phyloP scores from a whole-genome alignment of 2,888 invertebrate species.

The Melipona beecheii region DNA sequence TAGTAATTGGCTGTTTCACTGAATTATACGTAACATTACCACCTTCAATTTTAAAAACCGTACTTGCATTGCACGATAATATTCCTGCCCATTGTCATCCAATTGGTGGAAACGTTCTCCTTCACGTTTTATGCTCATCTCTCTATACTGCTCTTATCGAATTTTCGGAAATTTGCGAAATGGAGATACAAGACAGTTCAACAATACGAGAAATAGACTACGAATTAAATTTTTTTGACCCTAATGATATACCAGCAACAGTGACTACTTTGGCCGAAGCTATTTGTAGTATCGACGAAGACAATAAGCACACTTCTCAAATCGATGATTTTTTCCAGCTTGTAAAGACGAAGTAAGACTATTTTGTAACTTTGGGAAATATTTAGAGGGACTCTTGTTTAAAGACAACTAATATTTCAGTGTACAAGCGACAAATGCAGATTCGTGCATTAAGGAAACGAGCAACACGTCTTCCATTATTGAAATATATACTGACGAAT shows the following conservation, averaged over 20 bases:
- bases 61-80: conserved; percentile 88
- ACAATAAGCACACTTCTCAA: conserved; percentile 91
- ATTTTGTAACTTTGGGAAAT: neutral
- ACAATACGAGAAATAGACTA: conserved; percentile 6
- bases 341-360: conserved; percentile 52
- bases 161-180: conserved; percentile 39
- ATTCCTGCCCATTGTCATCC: conserved; percentile 90
- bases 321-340: conserved; percentile 87
- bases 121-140: conserved; percentile 86
- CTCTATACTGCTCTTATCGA: conserved; percentile 87
- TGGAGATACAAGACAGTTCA: neutral
- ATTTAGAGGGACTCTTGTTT: neutral
- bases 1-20: conserved; percentile 89
- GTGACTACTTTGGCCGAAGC: conserved; percentile 91
- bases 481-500: conserved; percentile 80
- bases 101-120: conserved; percentile 88
- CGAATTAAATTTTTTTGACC: conserved; percentile 71
- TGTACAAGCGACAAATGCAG: conserved; percentile 21
- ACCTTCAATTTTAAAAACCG: conserved; percentile 85
- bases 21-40: conserved; percentile 90
- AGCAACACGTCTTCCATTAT: conserved; percentile 71
- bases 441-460: conserved; percentile 51
- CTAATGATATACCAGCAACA: conserved; percentile 66
- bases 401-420: conserved; percentile 41
- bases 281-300: conserved; percentile 91